phyloP scores from a whole-genome alignment of 1,140 invertebrate genomes.

The Pomacea maculata region DNA sequence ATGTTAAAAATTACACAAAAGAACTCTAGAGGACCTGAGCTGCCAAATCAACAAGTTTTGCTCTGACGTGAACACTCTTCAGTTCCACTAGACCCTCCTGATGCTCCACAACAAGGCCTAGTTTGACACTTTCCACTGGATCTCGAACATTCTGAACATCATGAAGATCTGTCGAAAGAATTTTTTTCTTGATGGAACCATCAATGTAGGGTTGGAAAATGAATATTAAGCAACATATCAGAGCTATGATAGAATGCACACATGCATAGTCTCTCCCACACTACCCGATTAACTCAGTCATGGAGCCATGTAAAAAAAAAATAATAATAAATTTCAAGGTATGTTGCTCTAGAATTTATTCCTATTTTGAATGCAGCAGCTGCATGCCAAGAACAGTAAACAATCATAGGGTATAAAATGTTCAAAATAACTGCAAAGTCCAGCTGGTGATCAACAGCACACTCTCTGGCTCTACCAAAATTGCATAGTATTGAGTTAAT shows the following conservation, averaged over 20 bases:
- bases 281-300: not conserved
- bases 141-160: conserved; percentile 50
- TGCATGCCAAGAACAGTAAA: too few relatives aligned
- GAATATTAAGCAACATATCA: not conserved
- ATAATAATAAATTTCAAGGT: too few relatives aligned
- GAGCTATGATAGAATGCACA: not conserved
- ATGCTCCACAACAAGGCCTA: conserved; percentile 50
- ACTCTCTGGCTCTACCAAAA: too few relatives aligned
- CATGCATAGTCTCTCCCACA: not conserved
- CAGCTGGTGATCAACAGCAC: too few relatives aligned
- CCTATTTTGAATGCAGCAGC: too few relatives aligned
- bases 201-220: not conserved
- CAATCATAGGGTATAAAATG: too few relatives aligned
- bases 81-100: conserved; percentile 49
- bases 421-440: too few relatives aligned
- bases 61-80: conserved; percentile 57
- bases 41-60: conserved; percentile 62
- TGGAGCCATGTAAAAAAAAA: too few relatives aligned
- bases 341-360: too few relatives aligned
- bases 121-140: conserved; percentile 54
- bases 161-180: conserved; percentile 26
- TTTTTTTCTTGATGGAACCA: not conserved
- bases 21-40: conserved; percentile 51
- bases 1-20: not conserved
- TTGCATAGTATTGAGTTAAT: too few relatives aligned